Conservation (phyloP, 37 sponge, comb jelly and placozoan species). For the Haliclona indistincta region DNA sequence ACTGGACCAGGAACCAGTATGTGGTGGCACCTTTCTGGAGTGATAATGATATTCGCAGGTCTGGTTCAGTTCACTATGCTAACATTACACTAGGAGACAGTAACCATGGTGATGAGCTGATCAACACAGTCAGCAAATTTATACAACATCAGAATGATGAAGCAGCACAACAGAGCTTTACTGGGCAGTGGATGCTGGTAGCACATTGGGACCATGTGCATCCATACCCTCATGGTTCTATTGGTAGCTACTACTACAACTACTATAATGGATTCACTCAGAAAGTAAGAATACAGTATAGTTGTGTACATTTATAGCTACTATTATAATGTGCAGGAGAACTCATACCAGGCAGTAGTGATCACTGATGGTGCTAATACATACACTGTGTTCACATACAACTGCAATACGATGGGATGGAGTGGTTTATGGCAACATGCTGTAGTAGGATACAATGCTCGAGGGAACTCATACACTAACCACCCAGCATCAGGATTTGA, state of each 20-base stretch:
- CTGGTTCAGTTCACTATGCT: constrained; percentile 31
- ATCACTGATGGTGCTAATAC: constrained; percentile 57
- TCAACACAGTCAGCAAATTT: constrained; percentile 28
- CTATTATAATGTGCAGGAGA: no score
- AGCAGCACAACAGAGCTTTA: no score
- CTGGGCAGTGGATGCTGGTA: constrained; percentile 54
- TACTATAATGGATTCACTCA: background rate
- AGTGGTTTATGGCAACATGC: constrained; percentile 13
- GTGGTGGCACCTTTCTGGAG: constrained; percentile 77
- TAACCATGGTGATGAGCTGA: no score
- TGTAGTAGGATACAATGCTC: constrained; percentile 54
- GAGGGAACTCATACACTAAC: constrained; percentile 35
- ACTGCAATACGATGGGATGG: constrained; percentile 69
- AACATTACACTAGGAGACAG: background rate
- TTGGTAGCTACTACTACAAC: background rate
- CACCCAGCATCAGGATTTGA: constrained; percentile 12
- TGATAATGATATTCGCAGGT: constrained; percentile 49
- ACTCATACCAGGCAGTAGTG: constrained; percentile 73
- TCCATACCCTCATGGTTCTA: constrained; percentile 67
- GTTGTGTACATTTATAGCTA: no score
- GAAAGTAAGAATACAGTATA: background rate
- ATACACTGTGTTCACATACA: constrained; percentile 70
- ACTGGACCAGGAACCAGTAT: background rate
- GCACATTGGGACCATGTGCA: constrained; percentile 46
- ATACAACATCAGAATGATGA: background rate